Base-by-base conservation (phyloP, 2,888 invertebrate genomes). In the Gymnoscelis rufifasciata region DNA sequence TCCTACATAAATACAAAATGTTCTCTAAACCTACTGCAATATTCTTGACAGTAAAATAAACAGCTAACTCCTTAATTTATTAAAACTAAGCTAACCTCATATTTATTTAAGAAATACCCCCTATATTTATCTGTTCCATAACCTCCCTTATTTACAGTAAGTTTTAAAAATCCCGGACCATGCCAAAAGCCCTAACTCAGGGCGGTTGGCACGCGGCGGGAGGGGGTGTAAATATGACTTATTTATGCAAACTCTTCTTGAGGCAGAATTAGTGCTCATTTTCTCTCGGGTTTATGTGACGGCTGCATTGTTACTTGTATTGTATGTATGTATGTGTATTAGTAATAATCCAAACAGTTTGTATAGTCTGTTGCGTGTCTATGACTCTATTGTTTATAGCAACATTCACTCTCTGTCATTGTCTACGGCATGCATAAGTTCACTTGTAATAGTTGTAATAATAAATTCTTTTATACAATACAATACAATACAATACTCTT, bases 151-250 rank as follows among this genome's bases (percentile, higher is more conserved):
- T 35, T 35, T 35, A 35, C 19, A 23, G 35, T 35, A 35, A 35
- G 35, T 35, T 50, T 50, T 50, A 45, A 50, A 50, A 50, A 50
- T 36, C 41, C 38, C 24, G 38, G 30, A 10, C 10, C 42, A 44
- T 50, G 50, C 50, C 50, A 50, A 50, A 50, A 50, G 23, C 15
- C 42, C 35, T 45, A 50, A 50, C 45, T 50, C 45, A 48, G 37
- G 39, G 39, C 38, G 23, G 71, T 77, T 81, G 80, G 78, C 79
- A 74, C 64, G 51, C 59, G 56, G 53, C 50, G 58, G 68, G 62
- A 63, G 67, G 62, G 80, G 79, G 83, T 82, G 76, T 75, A 77
- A 87, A 83, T 86, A 88, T 87, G 86, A 84, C 83, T 83, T 83
- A 81, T 86, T 84, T 88, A 86, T 84, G 84, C 74, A 78, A 81